Percentiles rank a stretch among this genome's conserved stretches.
phyloP scores from a whole-genome alignment of 2,888 invertebrate species.

The Orchestes rusci region DNA sequence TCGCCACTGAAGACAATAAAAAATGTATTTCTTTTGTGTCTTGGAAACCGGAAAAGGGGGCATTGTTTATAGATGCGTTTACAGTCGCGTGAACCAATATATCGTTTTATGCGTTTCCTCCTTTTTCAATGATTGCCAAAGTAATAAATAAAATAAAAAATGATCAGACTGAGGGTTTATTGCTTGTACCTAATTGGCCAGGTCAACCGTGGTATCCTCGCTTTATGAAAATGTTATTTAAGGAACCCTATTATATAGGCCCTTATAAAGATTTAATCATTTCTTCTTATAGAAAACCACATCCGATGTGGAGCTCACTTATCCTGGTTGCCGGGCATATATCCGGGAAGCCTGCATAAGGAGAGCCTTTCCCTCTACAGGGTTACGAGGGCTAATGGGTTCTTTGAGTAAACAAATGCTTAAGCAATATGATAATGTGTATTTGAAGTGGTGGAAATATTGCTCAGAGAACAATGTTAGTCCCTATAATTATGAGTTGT shows the following conservation, averaged over 20 bases:
- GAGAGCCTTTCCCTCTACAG: slow-evolving; percentile 17
- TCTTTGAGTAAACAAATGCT: not conserved
- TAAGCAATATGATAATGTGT: not conserved
- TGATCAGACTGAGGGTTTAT: slow-evolving; percentile 31
- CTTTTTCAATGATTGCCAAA: slow-evolving; percentile 30
- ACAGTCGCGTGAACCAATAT: slow-evolving; percentile 20
- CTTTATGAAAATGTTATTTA: slow-evolving; percentile 24
- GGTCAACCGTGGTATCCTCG: slow-evolving; percentile 33
- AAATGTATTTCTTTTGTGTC: slow-evolving; percentile 28
- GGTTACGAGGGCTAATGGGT: not conserved
- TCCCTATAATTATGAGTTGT: too few relatives aligned
- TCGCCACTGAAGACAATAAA: not conserved
- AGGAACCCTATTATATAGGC: not conserved
- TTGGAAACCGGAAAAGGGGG: slow-evolving; percentile 21
- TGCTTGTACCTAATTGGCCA: slow-evolving; percentile 32
- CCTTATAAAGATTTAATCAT: slow-evolving; percentile 24
- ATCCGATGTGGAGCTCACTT: slow-evolving; percentile 27
- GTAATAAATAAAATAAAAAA: slow-evolving; percentile 26
- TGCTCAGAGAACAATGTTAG: too few relatives aligned
- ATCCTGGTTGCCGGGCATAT: slow-evolving; percentile 29
- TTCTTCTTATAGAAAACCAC: slow-evolving; percentile 28
- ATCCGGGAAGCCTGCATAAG: slow-evolving; percentile 25
- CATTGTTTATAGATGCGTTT: slow-evolving; percentile 28
- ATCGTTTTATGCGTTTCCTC: slow-evolving; percentile 31
- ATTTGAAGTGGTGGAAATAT: slow-evolving; percentile 1